Conservation (phyloP, 2,797 vertebrate genomes). For the Chaenodraco wilsoni region DNA sequence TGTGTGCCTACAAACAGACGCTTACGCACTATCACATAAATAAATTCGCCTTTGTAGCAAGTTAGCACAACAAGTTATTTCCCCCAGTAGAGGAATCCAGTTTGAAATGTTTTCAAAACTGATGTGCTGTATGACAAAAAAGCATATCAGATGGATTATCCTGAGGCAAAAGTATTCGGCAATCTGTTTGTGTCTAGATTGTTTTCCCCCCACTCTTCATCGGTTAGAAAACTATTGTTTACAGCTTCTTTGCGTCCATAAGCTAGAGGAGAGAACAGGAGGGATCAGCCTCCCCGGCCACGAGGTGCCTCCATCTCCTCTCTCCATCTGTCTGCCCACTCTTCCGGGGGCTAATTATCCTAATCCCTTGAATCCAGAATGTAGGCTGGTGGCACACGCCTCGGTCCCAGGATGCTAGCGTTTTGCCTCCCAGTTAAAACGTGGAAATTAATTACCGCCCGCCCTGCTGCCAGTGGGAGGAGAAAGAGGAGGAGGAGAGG, state of each 20-base stretch:
- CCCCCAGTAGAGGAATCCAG: slow-evolving; percentile 14
- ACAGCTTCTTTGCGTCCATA: slow-evolving; percentile 57
- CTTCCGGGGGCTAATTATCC: slow-evolving; percentile 89
- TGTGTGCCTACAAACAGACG: slow-evolving; percentile 17
- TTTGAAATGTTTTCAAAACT: slow-evolving; percentile 43
- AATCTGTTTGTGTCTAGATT: slow-evolving; percentile 60
- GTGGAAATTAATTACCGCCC: slow-evolving; percentile 88
- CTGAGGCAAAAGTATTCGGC: slow-evolving; percentile 58
- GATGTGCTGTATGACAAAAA: neutral
- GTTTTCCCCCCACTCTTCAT: slow-evolving; percentile 27
- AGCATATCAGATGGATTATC: slow-evolving; percentile 56
- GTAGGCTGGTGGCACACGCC: slow-evolving; percentile 78
- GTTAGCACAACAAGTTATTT: slow-evolving; percentile 13
- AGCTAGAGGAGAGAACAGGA: slow-evolving; percentile 56
- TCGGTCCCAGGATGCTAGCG: slow-evolving; percentile 78
- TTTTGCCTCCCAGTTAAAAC: slow-evolving; percentile 88
- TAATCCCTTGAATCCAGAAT: slow-evolving; percentile 85
- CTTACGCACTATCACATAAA: neutral
- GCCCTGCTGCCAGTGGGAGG: slow-evolving; percentile 81
- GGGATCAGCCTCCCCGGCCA: slow-evolving; percentile 69
- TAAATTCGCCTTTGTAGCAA: slow-evolving; percentile 1
- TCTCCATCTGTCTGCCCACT: slow-evolving; percentile 86
- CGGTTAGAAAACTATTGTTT: slow-evolving; percentile 71
- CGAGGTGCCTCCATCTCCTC: slow-evolving; percentile 74
- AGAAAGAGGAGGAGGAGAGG: slow-evolving; percentile 64